Percentiles rank a stretch among this genome's conserved stretches.
phyloP scores from a whole-genome alignment of 2,797 vertebrate genomes.

The Coregonus sp. region DNA sequence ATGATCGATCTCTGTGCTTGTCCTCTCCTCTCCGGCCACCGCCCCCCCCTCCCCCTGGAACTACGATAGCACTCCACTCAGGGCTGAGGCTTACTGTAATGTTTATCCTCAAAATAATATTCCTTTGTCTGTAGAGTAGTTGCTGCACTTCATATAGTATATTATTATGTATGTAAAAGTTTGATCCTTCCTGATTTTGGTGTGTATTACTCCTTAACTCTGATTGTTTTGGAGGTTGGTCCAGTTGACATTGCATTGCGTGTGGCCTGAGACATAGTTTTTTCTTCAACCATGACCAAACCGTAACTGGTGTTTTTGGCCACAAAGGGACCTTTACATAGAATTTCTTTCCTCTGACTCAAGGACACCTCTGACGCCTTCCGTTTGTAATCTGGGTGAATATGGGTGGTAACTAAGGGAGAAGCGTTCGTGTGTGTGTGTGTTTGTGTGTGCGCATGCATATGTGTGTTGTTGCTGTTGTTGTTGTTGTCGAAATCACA shows the following conservation, averaged over 20 bases:
- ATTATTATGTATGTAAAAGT: neutral
- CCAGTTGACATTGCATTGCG: neutral
- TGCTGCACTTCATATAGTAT: neutral
- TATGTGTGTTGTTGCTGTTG: neutral
- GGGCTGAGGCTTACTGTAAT: neutral
- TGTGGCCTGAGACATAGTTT: neutral
- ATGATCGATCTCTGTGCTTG: too few relatives aligned
- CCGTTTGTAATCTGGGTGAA: neutral
- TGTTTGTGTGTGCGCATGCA: too few relatives aligned
- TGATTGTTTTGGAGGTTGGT: neutral
- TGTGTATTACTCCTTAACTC: neutral
- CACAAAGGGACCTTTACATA: too few relatives aligned
- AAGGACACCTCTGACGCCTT: neutral
- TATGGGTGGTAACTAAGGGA: neutral
- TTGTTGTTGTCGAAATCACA: neutral
- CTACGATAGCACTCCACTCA: too few relatives aligned
- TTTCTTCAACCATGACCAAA: neutral
- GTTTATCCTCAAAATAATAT: neutral
- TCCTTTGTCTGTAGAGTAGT: neutral
- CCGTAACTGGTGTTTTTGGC: neutral
- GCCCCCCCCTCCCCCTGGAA: neutral
- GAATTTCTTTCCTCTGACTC: neutral
- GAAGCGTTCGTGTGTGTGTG: too few relatives aligned
- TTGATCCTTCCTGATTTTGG: neutral
- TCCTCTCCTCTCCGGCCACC: too few relatives aligned